Percentiles rank a stretch among this genome's conserved stretches.
Evolutionary conservation across 2,113 vertebrate species (phyloP).

Genomic region (Tupaia chinensis): DNA sequence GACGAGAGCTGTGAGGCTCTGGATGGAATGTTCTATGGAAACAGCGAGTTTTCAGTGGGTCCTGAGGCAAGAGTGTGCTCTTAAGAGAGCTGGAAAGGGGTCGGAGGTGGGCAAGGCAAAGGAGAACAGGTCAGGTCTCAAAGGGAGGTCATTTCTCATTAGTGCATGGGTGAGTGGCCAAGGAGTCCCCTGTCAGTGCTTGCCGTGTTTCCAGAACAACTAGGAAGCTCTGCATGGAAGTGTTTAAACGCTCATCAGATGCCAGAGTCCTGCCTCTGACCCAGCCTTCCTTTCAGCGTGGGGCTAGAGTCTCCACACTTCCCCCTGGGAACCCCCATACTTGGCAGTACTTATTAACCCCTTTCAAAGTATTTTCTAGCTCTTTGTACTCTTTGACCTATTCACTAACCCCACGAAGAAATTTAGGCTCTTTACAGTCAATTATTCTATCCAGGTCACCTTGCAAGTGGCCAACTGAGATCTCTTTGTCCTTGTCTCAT

Average conservation of each 20-base stretch:
- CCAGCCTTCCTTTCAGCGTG: background rate
- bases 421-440: background rate
- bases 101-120: background rate
- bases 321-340: accelerated
- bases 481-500: background rate
- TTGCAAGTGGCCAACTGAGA: background rate
- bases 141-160: background rate
- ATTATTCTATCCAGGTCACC: background rate
- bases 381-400: background rate
- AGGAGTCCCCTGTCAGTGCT: background rate
- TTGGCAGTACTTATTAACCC: background rate
- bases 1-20: background rate
- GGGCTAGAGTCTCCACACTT: background rate
- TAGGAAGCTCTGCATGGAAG: background rate
- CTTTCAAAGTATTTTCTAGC: background rate
- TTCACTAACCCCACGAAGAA: background rate
- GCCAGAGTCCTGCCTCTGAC: background rate
- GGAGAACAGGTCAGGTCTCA: background rate
- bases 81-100: background rate
- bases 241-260: background rate
- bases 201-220: background rate
- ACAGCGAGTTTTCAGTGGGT: background rate
- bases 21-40: background rate
- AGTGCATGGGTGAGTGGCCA: background rate
- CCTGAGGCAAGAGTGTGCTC: background rate